These are phyloP conservation scores for Boloria euphrosyne DNA, from an alignment of 2,888 invertebrate species.

Conservation along the genomic window DNA sequence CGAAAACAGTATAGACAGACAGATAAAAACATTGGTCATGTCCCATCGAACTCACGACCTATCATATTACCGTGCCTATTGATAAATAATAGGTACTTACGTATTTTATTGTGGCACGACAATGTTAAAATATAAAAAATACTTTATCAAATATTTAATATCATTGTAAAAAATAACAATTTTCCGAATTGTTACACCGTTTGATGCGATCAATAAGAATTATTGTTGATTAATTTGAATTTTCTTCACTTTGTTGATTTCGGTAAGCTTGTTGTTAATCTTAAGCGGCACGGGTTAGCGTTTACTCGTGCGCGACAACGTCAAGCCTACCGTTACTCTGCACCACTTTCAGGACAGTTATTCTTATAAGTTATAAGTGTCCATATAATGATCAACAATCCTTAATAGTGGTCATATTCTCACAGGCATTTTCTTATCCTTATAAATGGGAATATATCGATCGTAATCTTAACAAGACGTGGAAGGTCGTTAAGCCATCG, in stretches of 20 bases:
- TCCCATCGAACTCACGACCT: no score
- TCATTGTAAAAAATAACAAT: no score
- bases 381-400: slow-evolving; percentile 29
- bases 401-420: slow-evolving; percentile 25
- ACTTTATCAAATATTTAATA: no score
- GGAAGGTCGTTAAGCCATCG: slow-evolving; percentile 58
- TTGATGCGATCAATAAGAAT: slow-evolving; percentile 26
- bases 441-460: slow-evolving; percentile 26
- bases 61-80: no score
- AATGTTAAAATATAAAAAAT: no score
- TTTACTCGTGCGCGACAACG: slow-evolving; percentile 63
- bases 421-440: slow-evolving; percentile 11
- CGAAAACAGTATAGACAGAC: no score
- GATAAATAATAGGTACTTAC: no score
- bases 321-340: slow-evolving; percentile 67
- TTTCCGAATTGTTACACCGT: not conserved
- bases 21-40: no score
- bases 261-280: slow-evolving; percentile 48
- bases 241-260: slow-evolving; percentile 57
- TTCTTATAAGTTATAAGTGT: slow-evolving; percentile 47
- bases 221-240: slow-evolving; percentile 58
- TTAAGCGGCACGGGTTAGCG: slow-evolving; percentile 40
- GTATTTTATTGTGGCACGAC: no score
- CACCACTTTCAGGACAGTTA: slow-evolving; percentile 68
- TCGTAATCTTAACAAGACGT: slow-evolving; percentile 50